phyloP scores from a whole-genome alignment of 1,140 invertebrate species.

The Thaumetopoea pityocampa region DNA sequence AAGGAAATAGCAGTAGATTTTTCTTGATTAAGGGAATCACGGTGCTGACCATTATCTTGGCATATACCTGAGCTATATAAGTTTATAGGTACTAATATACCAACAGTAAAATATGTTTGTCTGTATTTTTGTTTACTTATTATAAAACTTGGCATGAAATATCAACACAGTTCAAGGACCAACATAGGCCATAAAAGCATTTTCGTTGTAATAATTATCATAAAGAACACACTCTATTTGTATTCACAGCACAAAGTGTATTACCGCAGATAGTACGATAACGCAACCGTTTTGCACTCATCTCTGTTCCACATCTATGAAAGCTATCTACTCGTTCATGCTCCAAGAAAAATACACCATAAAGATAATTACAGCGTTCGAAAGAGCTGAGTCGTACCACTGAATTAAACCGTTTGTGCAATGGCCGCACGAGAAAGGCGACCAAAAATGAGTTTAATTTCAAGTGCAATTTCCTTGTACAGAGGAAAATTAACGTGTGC shows the following conservation, averaged over 20 bases:
- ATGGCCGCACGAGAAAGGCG: slow-evolving; percentile 26
- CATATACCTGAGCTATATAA: too few species aligned
- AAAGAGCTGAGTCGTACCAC: slow-evolving; percentile 29
- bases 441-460: slow-evolving; percentile 57
- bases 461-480: slow-evolving; percentile 47
- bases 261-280: slow-evolving; percentile 11
- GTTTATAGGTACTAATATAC: too few species aligned
- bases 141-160: too few species aligned
- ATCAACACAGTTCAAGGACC: too few species aligned
- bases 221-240: background rate
- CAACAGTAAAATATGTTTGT: too few species aligned
- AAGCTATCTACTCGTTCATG: slow-evolving; percentile 6
- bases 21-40: too few species aligned
- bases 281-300: slow-evolving; percentile 18
- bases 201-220: background rate
- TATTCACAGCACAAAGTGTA: background rate
- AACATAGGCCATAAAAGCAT: background rate
- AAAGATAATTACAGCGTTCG: slow-evolving; percentile 41
- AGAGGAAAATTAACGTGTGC: slow-evolving; percentile 42
- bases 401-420: slow-evolving; percentile 34
- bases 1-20: too few species aligned
- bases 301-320: slow-evolving; percentile 14
- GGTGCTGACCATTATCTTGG: too few species aligned
- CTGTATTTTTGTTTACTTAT: too few species aligned
- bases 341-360: slow-evolving; percentile 29